These are phyloP conservation scores for Graphium colonna DNA, from an alignment of 2,888 invertebrate genomes.

Conservation along the genomic window DNA sequence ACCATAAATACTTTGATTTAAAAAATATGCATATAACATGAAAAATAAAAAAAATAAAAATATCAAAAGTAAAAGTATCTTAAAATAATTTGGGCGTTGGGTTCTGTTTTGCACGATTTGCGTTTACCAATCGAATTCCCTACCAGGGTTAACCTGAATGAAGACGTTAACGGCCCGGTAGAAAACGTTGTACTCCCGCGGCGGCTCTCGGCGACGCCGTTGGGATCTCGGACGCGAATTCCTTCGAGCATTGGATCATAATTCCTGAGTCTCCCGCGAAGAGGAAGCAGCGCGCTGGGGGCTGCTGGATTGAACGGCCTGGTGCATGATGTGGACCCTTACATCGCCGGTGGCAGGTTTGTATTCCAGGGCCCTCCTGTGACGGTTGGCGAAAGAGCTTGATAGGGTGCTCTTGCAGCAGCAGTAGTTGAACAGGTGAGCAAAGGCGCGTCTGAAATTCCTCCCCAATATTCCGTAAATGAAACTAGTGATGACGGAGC, in stretches of 20 bases:
- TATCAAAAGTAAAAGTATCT: neutral
- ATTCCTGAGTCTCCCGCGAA: constrained; percentile 38
- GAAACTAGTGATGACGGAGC: constrained; percentile 84
- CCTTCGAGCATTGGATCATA: neutral
- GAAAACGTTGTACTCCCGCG: neutral
- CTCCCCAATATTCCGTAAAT: constrained; percentile 82
- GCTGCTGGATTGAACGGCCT: constrained; percentile 38
- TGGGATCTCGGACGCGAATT: neutral
- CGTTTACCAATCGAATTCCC: neutral
- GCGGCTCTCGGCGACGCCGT: neutral
- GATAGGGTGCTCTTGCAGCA: constrained; percentile 85
- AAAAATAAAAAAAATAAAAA: neutral
- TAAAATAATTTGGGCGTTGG: neutral
- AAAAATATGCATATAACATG: neutral
- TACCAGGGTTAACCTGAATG: neutral
- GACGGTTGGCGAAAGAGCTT: constrained; percentile 82
- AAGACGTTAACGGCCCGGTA: neutral
- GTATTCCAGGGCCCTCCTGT: constrained; percentile 61
- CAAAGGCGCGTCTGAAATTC: constrained; percentile 85
- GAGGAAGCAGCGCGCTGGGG: constrained; percentile 62
- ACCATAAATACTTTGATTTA: too few relatives aligned
- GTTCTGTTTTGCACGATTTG: too few relatives aligned
- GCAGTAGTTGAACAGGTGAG: constrained; percentile 88
- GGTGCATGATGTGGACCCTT: constrained; percentile 86
- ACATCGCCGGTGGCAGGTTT: constrained; percentile 79